phyloP scores from a whole-genome alignment of 2,797 vertebrate species.

The Trachurus trachurus region DNA sequence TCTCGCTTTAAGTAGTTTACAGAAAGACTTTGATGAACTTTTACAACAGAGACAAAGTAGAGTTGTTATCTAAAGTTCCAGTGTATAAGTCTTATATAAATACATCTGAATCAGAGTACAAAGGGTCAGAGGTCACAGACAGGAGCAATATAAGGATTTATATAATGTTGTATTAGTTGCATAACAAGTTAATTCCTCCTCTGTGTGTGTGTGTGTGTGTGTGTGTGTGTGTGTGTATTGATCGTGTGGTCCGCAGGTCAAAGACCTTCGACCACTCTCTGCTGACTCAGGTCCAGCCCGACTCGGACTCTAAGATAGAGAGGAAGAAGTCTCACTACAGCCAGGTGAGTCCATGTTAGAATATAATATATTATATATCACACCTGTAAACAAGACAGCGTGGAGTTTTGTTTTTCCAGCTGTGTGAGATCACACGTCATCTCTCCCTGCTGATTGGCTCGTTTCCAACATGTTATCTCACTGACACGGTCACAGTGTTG shows the following conservation, averaged over 20 bases:
- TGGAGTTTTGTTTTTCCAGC: not conserved
- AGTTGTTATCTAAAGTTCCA: no score
- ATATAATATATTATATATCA: not conserved
- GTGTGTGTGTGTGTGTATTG: not conserved
- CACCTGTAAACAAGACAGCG: conserved; percentile 1
- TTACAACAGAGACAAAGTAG: no score
- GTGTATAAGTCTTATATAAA: not conserved
- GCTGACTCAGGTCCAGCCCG: conserved; percentile 81
- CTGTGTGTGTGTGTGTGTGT: no score
- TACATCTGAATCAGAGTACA: not conserved
- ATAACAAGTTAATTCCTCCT: not conserved
- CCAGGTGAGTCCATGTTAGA: conserved; percentile 85
- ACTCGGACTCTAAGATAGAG: conserved; percentile 89
- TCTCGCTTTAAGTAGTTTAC: no score
- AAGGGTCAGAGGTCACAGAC: not conserved
- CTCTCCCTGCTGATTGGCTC: not conserved
- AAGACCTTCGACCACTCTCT: conserved; percentile 90
- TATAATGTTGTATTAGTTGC: not conserved
- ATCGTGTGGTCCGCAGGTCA: conserved; percentile 79
- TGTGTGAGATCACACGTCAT: not conserved
- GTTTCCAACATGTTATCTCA: not conserved
- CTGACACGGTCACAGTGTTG: not conserved
- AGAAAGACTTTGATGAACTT: no score
- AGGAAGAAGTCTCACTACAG: conserved; percentile 92
- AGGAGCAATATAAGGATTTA: conserved; percentile 2